Base-by-base conservation (phyloP, 2,113 vertebrate genomes). In the Chitala chitala region DNA sequence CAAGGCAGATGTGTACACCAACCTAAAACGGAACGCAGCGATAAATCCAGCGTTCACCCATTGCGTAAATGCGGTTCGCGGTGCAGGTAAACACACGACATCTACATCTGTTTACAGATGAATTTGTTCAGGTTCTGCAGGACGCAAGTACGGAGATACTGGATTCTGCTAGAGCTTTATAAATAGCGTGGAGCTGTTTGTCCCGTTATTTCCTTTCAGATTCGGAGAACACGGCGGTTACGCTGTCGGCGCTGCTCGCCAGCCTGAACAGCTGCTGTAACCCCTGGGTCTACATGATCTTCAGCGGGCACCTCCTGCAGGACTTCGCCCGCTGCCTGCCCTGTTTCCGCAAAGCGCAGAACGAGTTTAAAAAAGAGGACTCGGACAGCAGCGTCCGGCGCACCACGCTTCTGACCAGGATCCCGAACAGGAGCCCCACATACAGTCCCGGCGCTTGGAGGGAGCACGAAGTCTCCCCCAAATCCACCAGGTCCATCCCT, bases 201-300 rank as follows among this genome's bases (percentile, higher is more conserved):
- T 46, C 12, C 12, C 44, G 5, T 46, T 46, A 46, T 12, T 12
- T 2, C 40, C 54, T 53, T 76, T 33, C 77, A 98, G 96, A 98
- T 73, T 96, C 95, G 0, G 94, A 98, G 80, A 94, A 94, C 90
- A 92, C 92, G 0, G 91, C 90, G 0, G 87, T 94, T 54, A 94
- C 94, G 4, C 92, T 99, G 75, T 94, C 95, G 0, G 95, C 94
- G 0, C 89, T 98, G 73, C 84, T 99, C 71, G 95, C 92, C 79
- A 96, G 94, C 66, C 89, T 99, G 80, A 99, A 99, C 83, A 99
- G 96, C 72, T 99, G 96, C 86, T 98, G 96, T 74, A 99, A 99
- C 84, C 96, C 96, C 0, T 99, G 96, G 96, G 96, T 99, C 83
- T 99, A 98, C 87, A 98, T 99, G 96, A 93, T 98, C 84, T 98